Conservation (phyloP, 2,797 vertebrate genomes). For the Sebastes melanostomus region DNA sequence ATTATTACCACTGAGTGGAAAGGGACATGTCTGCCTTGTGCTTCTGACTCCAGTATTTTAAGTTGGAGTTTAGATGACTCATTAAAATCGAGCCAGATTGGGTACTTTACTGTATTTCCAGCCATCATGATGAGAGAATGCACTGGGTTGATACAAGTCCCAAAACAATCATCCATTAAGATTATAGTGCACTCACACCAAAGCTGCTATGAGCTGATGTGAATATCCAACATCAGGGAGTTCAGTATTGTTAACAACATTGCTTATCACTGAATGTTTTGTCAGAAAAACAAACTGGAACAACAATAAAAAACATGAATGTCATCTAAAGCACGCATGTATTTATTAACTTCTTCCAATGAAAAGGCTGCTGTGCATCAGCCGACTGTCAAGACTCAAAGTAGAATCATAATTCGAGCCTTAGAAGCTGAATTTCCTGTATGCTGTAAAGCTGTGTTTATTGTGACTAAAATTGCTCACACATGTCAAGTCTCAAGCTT, state of each 20-base stretch:
- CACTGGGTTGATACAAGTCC: constrained; percentile 9
- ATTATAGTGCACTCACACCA: constrained; percentile 10
- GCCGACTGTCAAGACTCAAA: not conserved
- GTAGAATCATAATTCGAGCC: not conserved
- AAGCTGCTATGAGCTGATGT: not conserved
- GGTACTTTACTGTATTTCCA: not conserved
- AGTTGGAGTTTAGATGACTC: not conserved
- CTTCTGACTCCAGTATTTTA: not conserved
- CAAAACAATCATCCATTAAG: constrained; percentile 17
- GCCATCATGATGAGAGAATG: not conserved
- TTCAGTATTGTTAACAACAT: not conserved
- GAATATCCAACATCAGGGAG: constrained; percentile 5
- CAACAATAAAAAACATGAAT: not conserved
- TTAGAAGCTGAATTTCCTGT: not conserved
- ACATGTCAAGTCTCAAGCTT: not conserved
- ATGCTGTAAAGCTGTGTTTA: not conserved
- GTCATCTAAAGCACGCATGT: not conserved
- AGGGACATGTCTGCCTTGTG: not conserved
- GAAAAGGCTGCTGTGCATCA: not conserved
- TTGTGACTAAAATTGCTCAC: not conserved
- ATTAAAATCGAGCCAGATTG: not conserved
- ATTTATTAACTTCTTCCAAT: not conserved
- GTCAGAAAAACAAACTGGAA: not conserved
- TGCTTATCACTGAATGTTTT: not conserved
- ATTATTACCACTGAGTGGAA: not conserved